phyloP scores from a whole-genome alignment of 2,113 vertebrate genomes.

The cattle (Bos taurus) region DNA sequence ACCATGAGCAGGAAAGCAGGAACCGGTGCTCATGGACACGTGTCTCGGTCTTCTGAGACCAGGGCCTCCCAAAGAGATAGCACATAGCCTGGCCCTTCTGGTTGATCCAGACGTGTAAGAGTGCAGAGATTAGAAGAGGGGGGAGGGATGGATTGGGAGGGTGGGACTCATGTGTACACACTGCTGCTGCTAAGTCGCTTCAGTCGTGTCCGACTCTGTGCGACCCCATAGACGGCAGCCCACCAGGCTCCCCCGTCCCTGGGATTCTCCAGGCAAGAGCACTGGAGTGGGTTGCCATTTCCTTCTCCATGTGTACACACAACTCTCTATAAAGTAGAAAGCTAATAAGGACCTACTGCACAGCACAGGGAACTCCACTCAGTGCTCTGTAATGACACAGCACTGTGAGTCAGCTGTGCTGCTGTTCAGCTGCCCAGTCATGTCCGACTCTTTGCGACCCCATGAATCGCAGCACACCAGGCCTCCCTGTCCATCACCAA shows the following conservation, averaged over 20 bases:
- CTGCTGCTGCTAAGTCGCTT: not conserved
- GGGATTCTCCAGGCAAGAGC: no score
- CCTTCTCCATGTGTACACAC: not conserved
- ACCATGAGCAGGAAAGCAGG: no score
- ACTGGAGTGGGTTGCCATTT: no score
- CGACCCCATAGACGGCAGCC: no score
- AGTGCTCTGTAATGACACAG: accelerated
- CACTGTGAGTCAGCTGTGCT: no score
- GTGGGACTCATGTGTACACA: not conserved
- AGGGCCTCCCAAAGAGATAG: not conserved
- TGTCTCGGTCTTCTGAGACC: not conserved
- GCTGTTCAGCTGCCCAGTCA: accelerated
- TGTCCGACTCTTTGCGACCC: accelerated
- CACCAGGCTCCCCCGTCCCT: no score
- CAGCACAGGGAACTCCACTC: not conserved
- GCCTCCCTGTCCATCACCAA: not conserved
- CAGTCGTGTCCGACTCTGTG: no score
- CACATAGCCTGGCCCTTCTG: not conserved
- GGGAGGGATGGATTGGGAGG: not conserved
- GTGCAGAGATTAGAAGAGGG: not conserved
- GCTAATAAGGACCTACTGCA: not conserved
- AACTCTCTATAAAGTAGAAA: not conserved
- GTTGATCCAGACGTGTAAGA: not conserved
- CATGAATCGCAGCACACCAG: accelerated
- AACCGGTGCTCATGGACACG: not conserved